Evolutionary conservation across 2,113 vertebrate genomes (phyloP).

Genomic region (Centropus bengalensis): DNA sequence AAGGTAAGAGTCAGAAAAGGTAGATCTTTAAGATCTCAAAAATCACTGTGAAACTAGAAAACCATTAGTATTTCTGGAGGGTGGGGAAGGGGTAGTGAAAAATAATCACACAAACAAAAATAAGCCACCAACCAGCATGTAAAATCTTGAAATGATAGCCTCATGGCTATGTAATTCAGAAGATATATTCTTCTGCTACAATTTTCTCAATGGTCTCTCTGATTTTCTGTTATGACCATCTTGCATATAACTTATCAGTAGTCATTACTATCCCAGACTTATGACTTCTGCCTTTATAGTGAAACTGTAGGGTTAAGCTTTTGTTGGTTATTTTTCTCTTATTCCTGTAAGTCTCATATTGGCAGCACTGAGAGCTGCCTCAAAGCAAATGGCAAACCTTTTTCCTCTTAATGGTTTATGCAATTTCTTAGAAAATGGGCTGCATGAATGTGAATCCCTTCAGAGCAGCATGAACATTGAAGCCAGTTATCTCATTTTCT

Average conservation of each 20-base stretch:
- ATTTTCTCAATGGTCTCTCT: not conserved
- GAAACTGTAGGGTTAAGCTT: not conserved
- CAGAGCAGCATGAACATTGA: not conserved
- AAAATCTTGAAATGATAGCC: not conserved
- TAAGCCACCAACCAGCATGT: not conserved
- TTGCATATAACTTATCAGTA: not conserved
- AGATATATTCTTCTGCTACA: not conserved
- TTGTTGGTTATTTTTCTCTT: not conserved
- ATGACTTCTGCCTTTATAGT: not conserved
- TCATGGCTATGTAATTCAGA: not conserved
- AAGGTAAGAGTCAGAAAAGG: not conserved
- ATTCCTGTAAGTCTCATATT: not conserved
- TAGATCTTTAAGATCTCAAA: not conserved
- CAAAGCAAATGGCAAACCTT: not conserved
- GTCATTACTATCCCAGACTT: not conserved
- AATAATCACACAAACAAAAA: not conserved
- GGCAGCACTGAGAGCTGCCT: not conserved
- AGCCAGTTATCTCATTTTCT: conserved; percentile 9
- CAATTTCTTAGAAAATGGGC: not conserved
- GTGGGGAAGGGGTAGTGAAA: too few relatives aligned
- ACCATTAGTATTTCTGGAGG: not conserved
- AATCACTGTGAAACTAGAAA: not conserved
- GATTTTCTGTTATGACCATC: not conserved
- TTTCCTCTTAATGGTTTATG: not conserved
- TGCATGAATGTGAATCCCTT: not conserved